phyloP scores from a whole-genome alignment of 1,140 invertebrate genomes.

The Habropoda laboriosa region DNA sequence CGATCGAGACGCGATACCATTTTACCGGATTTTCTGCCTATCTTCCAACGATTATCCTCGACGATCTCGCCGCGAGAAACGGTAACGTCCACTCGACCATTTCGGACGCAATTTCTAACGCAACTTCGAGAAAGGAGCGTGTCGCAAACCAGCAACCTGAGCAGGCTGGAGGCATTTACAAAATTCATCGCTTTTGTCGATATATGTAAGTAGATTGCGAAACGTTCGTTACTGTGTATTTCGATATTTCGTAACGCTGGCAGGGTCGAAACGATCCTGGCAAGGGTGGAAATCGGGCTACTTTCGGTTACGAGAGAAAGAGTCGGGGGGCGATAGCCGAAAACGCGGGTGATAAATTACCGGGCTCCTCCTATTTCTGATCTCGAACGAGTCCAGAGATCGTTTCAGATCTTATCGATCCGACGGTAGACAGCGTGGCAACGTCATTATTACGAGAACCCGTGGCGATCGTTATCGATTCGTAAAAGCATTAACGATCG shows the following conservation, averaged over 20 bases:
- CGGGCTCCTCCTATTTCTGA: constrained; percentile 24
- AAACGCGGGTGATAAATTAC: constrained; percentile 29
- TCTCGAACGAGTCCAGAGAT: constrained; percentile 53
- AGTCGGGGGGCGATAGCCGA: background rate
- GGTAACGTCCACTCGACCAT: too few relatives aligned
- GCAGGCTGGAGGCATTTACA: too few relatives aligned
- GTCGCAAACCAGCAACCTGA: too few relatives aligned
- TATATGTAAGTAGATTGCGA: too few relatives aligned
- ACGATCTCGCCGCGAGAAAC: background rate
- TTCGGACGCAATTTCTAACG: too few relatives aligned
- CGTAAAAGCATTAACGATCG: constrained; percentile 61
- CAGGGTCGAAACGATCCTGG: too few relatives aligned
- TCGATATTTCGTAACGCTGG: too few relatives aligned
- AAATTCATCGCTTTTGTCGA: too few relatives aligned
- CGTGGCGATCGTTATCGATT: constrained; percentile 61
- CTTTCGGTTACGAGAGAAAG: background rate
- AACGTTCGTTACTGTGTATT: too few relatives aligned
- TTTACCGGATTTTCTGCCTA: constrained; percentile 71
- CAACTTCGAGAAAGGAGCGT: too few relatives aligned
- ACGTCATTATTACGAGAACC: constrained; percentile 58
- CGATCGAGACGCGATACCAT: constrained; percentile 57
- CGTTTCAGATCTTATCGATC: constrained; percentile 61
- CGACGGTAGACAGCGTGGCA: constrained; percentile 51
- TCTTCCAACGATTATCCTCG: constrained; percentile 59
- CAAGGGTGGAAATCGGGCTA: too few relatives aligned